A percentile compares a stretch with the other conserved stretches of the same genome.
Conservation (phyloP, 2,888 invertebrate species). For the Orchesella flavescens region DNA sequence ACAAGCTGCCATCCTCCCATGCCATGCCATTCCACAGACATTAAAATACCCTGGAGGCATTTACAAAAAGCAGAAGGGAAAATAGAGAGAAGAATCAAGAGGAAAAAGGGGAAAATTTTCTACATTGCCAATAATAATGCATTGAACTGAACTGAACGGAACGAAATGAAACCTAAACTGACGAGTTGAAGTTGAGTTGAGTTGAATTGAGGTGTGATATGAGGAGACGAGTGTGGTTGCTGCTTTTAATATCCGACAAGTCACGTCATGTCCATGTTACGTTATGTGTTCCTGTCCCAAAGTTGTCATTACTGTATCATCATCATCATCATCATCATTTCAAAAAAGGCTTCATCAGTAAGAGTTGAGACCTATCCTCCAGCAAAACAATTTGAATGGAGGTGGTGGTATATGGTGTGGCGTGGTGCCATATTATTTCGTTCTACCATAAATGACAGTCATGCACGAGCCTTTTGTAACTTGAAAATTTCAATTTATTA, state of each 20-base stretch:
- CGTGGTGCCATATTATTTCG: background rate
- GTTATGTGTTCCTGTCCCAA: background rate
- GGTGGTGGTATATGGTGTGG: background rate
- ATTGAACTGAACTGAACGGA: background rate
- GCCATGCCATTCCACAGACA: background rate
- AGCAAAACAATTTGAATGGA: background rate
- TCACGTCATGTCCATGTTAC: slow-evolving; percentile 15
- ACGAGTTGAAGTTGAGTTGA: background rate
- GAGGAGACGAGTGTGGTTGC: background rate
- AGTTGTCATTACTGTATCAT: slow-evolving; percentile 3
- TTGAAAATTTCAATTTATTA: no score
- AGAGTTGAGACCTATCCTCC: background rate
- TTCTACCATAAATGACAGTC: no score
- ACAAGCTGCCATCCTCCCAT: background rate
- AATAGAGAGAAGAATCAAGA: no score
- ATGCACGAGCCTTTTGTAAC: no score
- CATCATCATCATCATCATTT: no score
- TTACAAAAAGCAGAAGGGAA: slow-evolving; percentile 12
- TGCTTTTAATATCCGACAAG: slow-evolving; percentile 47
- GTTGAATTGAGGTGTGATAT: background rate
- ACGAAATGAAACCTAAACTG: no score
- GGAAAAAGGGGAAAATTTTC: background rate
- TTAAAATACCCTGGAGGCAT: slow-evolving; percentile 34
- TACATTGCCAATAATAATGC: background rate
- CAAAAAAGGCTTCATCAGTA: background rate